phyloP scores from a whole-genome alignment of 2,888 invertebrate genomes.

The Octonoba sinensis region DNA sequence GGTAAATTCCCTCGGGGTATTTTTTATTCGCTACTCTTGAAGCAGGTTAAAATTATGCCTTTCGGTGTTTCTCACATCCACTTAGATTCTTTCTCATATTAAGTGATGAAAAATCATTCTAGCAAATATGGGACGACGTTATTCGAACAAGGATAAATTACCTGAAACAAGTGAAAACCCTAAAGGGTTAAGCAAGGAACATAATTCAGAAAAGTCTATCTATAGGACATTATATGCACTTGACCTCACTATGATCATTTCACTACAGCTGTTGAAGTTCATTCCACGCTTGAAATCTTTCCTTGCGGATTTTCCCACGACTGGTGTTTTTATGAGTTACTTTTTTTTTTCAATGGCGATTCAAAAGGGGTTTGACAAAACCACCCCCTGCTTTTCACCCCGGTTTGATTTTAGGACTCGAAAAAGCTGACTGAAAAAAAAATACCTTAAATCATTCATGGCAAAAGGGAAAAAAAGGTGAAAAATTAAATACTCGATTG shows the following conservation, averaged over 20 bases:
- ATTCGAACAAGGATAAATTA: conserved; percentile 35
- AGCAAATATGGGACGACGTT: not conserved
- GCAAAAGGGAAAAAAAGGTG: conserved; percentile 22
- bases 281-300: conserved; percentile 12
- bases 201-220: conserved; percentile 9
- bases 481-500: conserved; percentile 54
- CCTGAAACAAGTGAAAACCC: conserved; percentile 43
- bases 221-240: conserved; percentile 32
- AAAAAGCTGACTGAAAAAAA: conserved; percentile 1
- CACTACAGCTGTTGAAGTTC: conserved; percentile 20
- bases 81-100: no score
- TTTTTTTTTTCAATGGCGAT: not conserved
- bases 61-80: no score
- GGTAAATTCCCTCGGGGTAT: no score
- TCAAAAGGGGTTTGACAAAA: conserved; percentile 10
- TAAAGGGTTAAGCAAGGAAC: conserved; percentile 15
- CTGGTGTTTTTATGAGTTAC: not conserved
- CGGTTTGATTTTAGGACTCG: conserved; percentile 23
- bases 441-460: conserved; percentile 26
- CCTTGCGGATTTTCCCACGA: conserved; percentile 8
- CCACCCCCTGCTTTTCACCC: conserved; percentile 10
- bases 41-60: no score
- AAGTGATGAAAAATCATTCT: no score
- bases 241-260: conserved; percentile 36
- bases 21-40: no score